These are phyloP conservation scores for Ctenosaura bakeri DNA, from an alignment of 2,797 vertebrate genomes.

Conservation along the genomic window DNA sequence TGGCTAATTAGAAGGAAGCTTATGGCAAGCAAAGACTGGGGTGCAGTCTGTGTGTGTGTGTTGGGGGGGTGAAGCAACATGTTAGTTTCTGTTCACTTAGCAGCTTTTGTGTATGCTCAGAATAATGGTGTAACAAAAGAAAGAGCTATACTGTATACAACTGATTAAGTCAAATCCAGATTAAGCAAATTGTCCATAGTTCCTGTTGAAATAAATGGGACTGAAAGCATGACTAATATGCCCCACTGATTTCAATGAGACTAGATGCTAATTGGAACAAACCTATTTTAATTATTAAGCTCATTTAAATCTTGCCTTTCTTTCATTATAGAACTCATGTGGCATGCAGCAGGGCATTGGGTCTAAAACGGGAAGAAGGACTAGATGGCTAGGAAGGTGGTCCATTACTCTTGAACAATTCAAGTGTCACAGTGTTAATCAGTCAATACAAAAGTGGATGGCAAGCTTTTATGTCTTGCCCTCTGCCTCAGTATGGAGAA, in stretches of 20 bases:
- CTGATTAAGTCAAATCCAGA: neutral
- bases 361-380: neutral
- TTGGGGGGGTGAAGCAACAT: neutral
- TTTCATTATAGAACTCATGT: neutral
- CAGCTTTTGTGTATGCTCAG: neutral
- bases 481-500: neutral
- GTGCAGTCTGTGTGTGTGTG: too few relatives aligned
- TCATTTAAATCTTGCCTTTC: neutral
- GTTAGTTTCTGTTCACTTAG: neutral
- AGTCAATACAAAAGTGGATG: too few relatives aligned
- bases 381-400: neutral
- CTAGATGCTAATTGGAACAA: neutral
- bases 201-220: neutral
- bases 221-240: neutral
- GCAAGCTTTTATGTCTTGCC: neutral
- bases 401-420: neutral
- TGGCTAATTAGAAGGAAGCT: too few relatives aligned
- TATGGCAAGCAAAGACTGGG: too few relatives aligned
- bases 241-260: neutral
- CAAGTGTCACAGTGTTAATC: neutral
- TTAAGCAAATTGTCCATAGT: neutral
- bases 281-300: neutral
- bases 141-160: neutral
- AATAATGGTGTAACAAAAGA: neutral
- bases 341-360: neutral